Conservation (phyloP, 2,888 invertebrate species). For the Calephelis perditalis region DNA sequence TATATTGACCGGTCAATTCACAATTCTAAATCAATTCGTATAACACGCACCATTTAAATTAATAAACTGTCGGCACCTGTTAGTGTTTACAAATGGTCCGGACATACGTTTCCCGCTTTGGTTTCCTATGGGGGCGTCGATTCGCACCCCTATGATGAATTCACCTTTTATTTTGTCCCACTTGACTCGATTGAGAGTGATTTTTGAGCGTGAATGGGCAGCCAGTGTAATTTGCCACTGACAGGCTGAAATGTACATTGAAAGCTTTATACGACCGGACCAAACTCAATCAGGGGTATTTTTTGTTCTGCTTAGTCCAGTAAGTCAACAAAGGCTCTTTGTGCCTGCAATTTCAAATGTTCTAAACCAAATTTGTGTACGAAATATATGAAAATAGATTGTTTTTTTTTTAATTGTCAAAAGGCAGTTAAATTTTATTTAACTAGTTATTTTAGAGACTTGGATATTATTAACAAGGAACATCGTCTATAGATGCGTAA, state of each 20-base stretch:
- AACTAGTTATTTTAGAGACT: no score
- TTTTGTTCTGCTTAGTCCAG: slow-evolving; percentile 37
- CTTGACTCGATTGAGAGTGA: slow-evolving; percentile 74
- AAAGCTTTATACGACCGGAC: slow-evolving; percentile 68
- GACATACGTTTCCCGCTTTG: slow-evolving; percentile 70
- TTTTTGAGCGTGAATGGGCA: slow-evolving; percentile 75
- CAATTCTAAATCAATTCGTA: slow-evolving; percentile 18
- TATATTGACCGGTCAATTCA: slow-evolving; percentile 6
- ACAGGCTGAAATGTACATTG: slow-evolving; percentile 70
- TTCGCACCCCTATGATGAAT: slow-evolving; percentile 68
- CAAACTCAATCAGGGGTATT: slow-evolving; percentile 60
- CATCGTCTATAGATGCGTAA: no score
- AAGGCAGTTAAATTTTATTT: no score
- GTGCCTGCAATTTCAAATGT: slow-evolving; percentile 25
- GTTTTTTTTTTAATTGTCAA: no score
- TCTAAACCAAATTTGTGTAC: no score
- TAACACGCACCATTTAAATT: slow-evolving; percentile 55
- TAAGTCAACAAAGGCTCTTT: slow-evolving; percentile 32
- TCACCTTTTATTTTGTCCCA: slow-evolving; percentile 75
- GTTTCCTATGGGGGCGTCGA: slow-evolving; percentile 58
- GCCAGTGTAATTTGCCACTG: slow-evolving; percentile 70
- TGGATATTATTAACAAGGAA: no score
- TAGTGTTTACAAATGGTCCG: slow-evolving; percentile 72
- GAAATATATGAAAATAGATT: no score
- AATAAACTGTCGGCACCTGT: slow-evolving; percentile 70